Conservation (phyloP, 2,888 invertebrate genomes). For the Coecobrya sp. region DNA sequence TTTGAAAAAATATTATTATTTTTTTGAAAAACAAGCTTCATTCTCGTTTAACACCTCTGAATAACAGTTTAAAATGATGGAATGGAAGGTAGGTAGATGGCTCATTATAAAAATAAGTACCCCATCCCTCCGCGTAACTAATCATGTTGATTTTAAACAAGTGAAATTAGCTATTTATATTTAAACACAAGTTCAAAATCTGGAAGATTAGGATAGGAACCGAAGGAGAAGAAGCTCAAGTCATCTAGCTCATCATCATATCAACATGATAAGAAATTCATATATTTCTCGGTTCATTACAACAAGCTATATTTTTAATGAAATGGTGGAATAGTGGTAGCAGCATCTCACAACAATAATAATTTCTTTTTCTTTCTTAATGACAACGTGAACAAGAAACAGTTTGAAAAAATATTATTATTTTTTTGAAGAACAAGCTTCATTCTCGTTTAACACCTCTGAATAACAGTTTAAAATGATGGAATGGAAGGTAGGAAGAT, state of each 20-base stretch:
- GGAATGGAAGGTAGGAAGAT: constrained; percentile 38
- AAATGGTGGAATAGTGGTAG: constrained; percentile 20
- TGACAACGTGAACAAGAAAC: constrained; percentile 48
- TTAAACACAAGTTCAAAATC: neutral
- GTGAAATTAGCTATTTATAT: constrained; percentile 59
- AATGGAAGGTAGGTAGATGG: constrained; percentile 12
- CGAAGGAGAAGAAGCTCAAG: neutral
- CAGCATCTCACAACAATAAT: neutral
- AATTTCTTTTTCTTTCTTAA: constrained; percentile 18
- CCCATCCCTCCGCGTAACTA: constrained; percentile 52
- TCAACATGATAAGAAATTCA: neutral
- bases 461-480: constrained; percentile 45
- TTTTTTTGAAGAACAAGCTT: neutral
- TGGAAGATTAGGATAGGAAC: constrained; percentile 31
- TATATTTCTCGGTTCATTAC: constrained; percentile 29
- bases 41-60: constrained; percentile 56
- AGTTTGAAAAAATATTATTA: neutral
- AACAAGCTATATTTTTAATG: constrained; percentile 29
- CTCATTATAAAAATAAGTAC: constrained; percentile 22
- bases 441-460: constrained; percentile 56
- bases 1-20: neutral
- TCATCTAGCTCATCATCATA: neutral
- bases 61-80: constrained; percentile 49
- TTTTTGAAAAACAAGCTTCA: neutral
- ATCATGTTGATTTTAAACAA: constrained; percentile 59